Conservation (phyloP, 1,140 invertebrate genomes). For the Microplitis mediator region DNA sequence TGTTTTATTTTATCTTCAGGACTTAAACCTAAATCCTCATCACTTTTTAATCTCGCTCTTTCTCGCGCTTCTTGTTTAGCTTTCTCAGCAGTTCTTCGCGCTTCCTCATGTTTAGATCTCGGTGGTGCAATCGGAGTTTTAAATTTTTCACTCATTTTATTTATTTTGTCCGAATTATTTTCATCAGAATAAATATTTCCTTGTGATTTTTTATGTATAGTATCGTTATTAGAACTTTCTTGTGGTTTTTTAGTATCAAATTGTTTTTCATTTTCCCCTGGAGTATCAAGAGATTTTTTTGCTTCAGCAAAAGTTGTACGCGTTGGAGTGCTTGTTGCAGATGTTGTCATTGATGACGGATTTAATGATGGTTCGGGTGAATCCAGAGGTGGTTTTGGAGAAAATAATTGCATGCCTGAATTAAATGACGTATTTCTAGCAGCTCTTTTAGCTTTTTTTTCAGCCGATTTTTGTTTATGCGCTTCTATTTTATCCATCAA, state of each 20-base stretch:
- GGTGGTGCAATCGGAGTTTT: conserved; percentile 61
- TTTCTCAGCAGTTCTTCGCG: conserved; percentile 65
- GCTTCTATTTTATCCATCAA: conserved; percentile 78
- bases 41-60: conserved; percentile 72
- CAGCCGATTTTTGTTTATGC: conserved; percentile 70
- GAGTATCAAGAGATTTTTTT: conserved; percentile 35
- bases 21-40: conserved; percentile 75
- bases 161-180: neutral
- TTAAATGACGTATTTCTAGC: conserved; percentile 53
- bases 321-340: conserved; percentile 40
- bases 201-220: neutral
- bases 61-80: conserved; percentile 71
- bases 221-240: neutral
- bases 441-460: conserved; percentile 63
- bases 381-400: conserved; percentile 33
- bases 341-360: conserved; percentile 42
- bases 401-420: conserved; percentile 37
- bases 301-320: conserved; percentile 47
- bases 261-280: neutral
- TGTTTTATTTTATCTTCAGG: conserved; percentile 72
- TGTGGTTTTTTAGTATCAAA: neutral
- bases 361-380: conserved; percentile 38
- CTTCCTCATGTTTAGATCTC: conserved; percentile 59
- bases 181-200: neutral
- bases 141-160: conserved; percentile 37